Evolutionary conservation across 2,888 invertebrate species (phyloP).

Genomic region (Cetonia aurata): DNA sequence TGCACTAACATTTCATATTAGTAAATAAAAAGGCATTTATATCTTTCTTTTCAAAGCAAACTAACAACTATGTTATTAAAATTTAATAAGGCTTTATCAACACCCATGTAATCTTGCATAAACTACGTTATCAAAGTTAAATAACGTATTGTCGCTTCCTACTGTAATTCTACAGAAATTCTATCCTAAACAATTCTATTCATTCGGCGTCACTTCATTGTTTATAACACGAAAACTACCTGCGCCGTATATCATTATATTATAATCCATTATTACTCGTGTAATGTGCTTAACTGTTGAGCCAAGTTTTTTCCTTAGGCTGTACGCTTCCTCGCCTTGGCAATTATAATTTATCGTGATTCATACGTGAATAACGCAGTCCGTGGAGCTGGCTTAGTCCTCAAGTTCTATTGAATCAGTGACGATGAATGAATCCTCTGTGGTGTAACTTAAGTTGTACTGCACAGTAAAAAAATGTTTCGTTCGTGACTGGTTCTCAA

Average conservation of each 20-base stretch:
- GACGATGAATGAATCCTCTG: constrained; percentile 36
- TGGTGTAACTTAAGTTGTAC: constrained; percentile 29
- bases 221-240: constrained; percentile 31
- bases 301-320: constrained; percentile 26
- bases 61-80: no score
- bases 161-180: constrained; percentile 1
- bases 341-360: constrained; percentile 54
- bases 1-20: not conserved
- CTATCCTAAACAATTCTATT: constrained; percentile 13
- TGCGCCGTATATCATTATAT: constrained; percentile 13
- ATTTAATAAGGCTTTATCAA: constrained; percentile 20
- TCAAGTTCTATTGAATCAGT: constrained; percentile 40
- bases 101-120: constrained; percentile 27
- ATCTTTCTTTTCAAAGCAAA: not conserved
- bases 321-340: constrained; percentile 48
- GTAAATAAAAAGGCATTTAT: constrained; percentile 18
- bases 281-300: constrained; percentile 18
- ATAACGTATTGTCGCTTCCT: constrained; percentile 20
- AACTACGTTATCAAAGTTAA: constrained; percentile 33
- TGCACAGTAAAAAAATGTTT: constrained; percentile 31
- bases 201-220: constrained; percentile 17
- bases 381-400: constrained; percentile 40
- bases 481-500: constrained; percentile 23
- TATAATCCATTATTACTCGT: constrained; percentile 11
- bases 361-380: constrained; percentile 53